Evolutionary conservation across 92 coral and sea anemone species (phyloP), one percentile per base, ranked within the genome.

Genomic region (Palythoa grandiflora): DNA sequence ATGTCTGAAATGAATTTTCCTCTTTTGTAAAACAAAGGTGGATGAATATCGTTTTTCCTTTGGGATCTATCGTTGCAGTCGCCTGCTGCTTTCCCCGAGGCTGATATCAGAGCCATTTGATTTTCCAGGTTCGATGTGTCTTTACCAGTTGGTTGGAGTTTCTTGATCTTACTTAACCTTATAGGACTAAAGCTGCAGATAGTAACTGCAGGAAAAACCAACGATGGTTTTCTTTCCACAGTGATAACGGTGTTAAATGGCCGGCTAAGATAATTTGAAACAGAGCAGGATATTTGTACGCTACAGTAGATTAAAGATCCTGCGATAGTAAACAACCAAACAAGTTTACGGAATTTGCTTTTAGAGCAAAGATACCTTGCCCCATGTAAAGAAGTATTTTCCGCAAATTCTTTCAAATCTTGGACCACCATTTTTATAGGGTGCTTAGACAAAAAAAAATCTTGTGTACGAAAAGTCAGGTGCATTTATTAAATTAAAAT

Each of bases 211-310:
- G 85, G 85, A 80, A 80, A 80, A 44, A 68, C 59, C 2, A 80
- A 38, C 28, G 73, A 63, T 1, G 75, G 6, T n/a, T 28, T 5
- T 1, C 35, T 63, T 65, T 80, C 85, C 13, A 63, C 47, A 3
- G 85, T 65, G 17, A 80, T 80, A 20, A 80, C 85, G 7, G 85
- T 80, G 57, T 38, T 80, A 9, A 80, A 37, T 19, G 85, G 85
- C 60, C 74, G 19, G 40, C 53, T 2, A n/a, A 38, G 14, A 28
- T 19, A 80, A 2, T 80, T 1, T 2, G 1, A 4, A 47, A 80
- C 9, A 3, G 75, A 44, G 7, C 0, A 1, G 52, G 20, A 19
- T 0, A 66, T 80, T 21, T 80, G 85, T 6, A 0, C 4, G 11
- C 60, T 40, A 28, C 85, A 80, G 44, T 80, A 80, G 20, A 2